A percentile compares a stretch with the other conserved stretches of the same genome.
phyloP scores from a whole-genome alignment of 2,888 invertebrate genomes.

The Stenodema calcarata region DNA sequence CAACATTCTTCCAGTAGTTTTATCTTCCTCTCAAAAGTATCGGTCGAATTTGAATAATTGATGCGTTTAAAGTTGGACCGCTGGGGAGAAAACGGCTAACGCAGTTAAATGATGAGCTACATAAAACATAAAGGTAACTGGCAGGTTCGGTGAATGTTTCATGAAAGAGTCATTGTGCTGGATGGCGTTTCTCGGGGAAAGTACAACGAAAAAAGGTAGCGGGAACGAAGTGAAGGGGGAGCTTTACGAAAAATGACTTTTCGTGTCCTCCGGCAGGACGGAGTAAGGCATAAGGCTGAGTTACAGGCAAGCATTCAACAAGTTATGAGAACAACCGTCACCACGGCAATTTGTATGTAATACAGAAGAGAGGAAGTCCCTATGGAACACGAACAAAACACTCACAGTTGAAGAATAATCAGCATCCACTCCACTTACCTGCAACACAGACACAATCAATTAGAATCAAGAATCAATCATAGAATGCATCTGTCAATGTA shows the following conservation, averaged over 20 bases:
- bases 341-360: neutral
- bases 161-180: neutral
- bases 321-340: neutral
- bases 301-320: neutral
- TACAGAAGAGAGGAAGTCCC: neutral
- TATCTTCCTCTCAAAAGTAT: neutral
- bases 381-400: too few species aligned
- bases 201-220: neutral
- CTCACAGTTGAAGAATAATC: too few species aligned
- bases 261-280: neutral
- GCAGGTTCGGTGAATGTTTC: neutral
- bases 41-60: constrained; percentile 27
- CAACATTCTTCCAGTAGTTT: neutral
- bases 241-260: neutral
- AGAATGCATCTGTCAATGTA: too few species aligned
- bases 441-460: neutral
- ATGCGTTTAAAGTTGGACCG: neutral
- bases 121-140: neutral
- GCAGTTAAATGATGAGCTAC: neutral
- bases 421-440: neutral
- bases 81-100: neutral
- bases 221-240: neutral
- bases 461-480: neutral
- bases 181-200: neutral
- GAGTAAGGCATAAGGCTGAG: neutral